Base-by-base conservation (phyloP, 2,797 vertebrate genomes). In the Sebastes matsubarae region DNA sequence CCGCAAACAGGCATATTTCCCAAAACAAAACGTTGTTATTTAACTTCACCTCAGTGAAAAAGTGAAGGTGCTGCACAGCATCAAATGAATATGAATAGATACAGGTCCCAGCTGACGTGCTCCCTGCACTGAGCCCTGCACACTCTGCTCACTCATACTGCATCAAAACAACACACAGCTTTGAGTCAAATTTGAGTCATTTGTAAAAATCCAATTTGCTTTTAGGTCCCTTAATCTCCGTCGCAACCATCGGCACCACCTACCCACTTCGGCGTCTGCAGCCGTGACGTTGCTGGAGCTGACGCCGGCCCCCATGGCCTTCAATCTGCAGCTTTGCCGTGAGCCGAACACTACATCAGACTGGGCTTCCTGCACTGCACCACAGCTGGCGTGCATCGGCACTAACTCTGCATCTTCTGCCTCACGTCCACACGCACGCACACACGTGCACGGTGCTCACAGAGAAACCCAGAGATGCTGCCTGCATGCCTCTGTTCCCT, bases 181-280 rank as follows among this genome's bases (percentile, higher is more conserved):
- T 30, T n/a, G 12, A 57, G 36, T 46, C 50, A 52, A 11, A 72
- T 66, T 25, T 42, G 6, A 67, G 30, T 54, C 6, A 68, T 75
- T 82, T 79, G 50, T 57, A 64, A 50, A 50, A 77, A 75, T 72
- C 68, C 16, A 34, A 61, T 58, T 67, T 46, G 2, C 46, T 32
- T 63, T 63, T 7, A 9, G 10, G 36, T 61, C 58, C n/a, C 20
- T 42, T 68, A 38, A 70, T 69, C 72, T 38, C 4, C 32, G 63
- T 32, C 16, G 6, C 10, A 12, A 59, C 38, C n/a, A 20, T 46
- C 54, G 58, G 27, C 72, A 73, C 69, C 76, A 79, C 81, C 88
- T 91, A 92, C 91, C 91, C 82, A 80, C 78, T 83, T 72, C 77
- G 72, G 76, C 72, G 70, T 76, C 63, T 79, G 81, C 75, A 63